phyloP scores from a whole-genome alignment of 2,797 vertebrate genomes.

The Hafferia zeledoni region DNA sequence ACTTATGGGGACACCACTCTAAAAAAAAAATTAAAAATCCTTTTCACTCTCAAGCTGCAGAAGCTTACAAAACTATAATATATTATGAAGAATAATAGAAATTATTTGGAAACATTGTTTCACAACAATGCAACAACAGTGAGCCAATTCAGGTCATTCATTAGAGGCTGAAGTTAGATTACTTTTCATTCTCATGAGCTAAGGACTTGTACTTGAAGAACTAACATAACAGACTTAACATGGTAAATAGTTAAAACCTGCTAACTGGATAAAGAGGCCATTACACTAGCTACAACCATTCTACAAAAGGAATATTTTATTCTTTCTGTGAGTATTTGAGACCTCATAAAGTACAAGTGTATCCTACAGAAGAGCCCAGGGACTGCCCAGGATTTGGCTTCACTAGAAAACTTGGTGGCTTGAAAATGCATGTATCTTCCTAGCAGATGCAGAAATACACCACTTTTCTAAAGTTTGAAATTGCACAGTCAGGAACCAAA shows the following conservation, averaged over 20 bases:
- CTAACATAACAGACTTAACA: background rate
- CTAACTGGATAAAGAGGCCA: background rate
- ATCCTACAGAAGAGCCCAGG: background rate
- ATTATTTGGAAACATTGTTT: background rate
- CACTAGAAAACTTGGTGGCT: background rate
- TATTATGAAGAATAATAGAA: background rate
- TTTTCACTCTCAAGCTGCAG: background rate
- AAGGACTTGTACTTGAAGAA: background rate
- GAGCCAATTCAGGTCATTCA: background rate
- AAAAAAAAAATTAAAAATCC: background rate
- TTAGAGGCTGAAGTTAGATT: background rate
- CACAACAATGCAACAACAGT: background rate
- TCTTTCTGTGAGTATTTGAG: background rate
- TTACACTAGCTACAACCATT: background rate
- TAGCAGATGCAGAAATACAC: background rate
- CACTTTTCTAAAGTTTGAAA: background rate
- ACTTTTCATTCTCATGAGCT: background rate
- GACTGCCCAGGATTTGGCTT: background rate
- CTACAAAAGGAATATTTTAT: background rate
- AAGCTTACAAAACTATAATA: background rate
- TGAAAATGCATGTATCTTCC: background rate
- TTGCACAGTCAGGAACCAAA: background rate
- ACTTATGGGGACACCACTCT: accelerated
- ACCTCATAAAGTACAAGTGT: background rate
- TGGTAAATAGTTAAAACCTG: background rate